Base-by-base conservation (phyloP, 2,797 vertebrate species). In the Salarias fasciatus region DNA sequence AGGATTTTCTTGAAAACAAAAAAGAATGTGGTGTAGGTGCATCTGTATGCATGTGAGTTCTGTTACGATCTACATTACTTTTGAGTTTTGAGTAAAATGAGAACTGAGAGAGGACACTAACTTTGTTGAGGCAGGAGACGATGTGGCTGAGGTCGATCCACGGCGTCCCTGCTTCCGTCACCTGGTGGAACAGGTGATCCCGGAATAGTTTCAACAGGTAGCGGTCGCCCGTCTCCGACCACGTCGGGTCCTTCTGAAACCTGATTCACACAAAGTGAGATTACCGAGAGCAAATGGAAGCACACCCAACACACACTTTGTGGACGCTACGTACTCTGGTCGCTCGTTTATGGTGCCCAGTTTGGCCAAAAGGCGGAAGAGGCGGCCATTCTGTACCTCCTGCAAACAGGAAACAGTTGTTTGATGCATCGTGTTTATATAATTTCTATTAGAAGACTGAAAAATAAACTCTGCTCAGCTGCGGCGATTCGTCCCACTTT, bases 131-230 rank as follows among this genome's bases (percentile, higher is more conserved):
- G 94, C 98, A 99, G 91, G 96, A 97, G 85, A 99, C 97, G 28
- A 99, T 99, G 92, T 99, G 98, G 92, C 97, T 98, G 90, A 99
- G 95, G 91, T 99, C 98, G 60, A 99, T 97, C 98, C 98, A 99
- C 58, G 98, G 97, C 51, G 94, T 95, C 76, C 97, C 97, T 0
- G 97, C 94, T 91, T 99, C 98, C 8, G 97, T 97, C 91, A 99
- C 96, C 91, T 99, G 98, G 90, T 99, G 98, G 82, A 99, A 99
- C 90, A 99, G 94, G 90, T 99, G 97, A 91, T 99, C 98, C 86
- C 98, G 94, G 92, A 99, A 99, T 83, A 99, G 96, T 87, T 99
- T 99, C 87, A 99, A 88, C 87, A 99, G 93, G 87, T 99, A 99
- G 53, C 98, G 95, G 89, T 99, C 98, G 24, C 98, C 98, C 11